phyloP scores from a whole-genome alignment of 2,797 vertebrate genomes.

The Sebastes trivittatus region DNA sequence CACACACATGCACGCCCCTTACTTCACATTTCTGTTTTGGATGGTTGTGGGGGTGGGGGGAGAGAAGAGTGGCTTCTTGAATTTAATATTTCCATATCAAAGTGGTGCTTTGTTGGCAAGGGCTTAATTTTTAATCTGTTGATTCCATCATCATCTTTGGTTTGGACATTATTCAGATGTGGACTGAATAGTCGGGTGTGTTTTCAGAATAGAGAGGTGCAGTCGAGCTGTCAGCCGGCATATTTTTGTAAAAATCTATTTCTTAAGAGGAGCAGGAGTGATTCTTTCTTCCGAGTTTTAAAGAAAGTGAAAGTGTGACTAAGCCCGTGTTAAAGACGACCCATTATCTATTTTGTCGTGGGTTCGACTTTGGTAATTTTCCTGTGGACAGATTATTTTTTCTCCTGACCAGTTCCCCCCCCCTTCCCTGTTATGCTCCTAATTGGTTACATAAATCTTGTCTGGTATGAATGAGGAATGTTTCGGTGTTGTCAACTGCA shows the following conservation, averaged over 20 bases:
- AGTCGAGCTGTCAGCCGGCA: slow-evolving; percentile 14
- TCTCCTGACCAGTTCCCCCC: slow-evolving; percentile 90
- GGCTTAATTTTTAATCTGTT: slow-evolving; percentile 74
- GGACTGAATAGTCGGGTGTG: slow-evolving; percentile 35
- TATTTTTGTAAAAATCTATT: slow-evolving; percentile 62
- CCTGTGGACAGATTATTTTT: slow-evolving; percentile 93
- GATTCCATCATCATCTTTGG: slow-evolving; percentile 58
- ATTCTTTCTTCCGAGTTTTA: slow-evolving; percentile 42
- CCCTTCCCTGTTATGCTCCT: slow-evolving; percentile 91
- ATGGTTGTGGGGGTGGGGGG: neutral
- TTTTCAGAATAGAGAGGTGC: slow-evolving; percentile 24
- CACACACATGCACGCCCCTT: slow-evolving; percentile 12
- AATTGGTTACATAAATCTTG: slow-evolving; percentile 99
- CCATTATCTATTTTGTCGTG: slow-evolving; percentile 94
- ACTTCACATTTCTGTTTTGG: slow-evolving; percentile 43
- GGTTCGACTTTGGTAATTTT: slow-evolving; percentile 97
- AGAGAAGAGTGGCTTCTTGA: slow-evolving; percentile 49
- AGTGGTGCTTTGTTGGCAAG: slow-evolving; percentile 65
- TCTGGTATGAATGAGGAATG: slow-evolving; percentile 99
- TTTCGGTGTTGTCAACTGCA: slow-evolving; percentile 99
- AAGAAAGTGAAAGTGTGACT: slow-evolving; percentile 76
- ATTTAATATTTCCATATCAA: slow-evolving; percentile 74
- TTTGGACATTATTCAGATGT: slow-evolving; percentile 51
- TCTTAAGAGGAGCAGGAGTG: slow-evolving; percentile 26
- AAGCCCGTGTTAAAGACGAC: slow-evolving; percentile 90